These are phyloP conservation scores for Xylota segnis DNA, from an alignment of 2,888 invertebrate species.

Conservation along the genomic window DNA sequence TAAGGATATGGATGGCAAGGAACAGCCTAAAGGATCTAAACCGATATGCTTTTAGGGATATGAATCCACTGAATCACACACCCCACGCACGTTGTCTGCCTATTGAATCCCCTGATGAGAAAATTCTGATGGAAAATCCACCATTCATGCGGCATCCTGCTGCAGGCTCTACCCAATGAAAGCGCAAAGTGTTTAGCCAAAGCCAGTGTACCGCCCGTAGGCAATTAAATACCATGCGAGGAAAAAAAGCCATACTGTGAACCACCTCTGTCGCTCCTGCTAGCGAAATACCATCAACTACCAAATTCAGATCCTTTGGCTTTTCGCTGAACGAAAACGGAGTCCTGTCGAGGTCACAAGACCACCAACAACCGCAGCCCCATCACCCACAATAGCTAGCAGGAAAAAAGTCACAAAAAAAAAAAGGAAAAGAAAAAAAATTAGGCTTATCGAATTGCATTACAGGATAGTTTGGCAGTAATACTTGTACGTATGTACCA, in stretches of 20 bases:
- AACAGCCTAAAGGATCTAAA: constrained; percentile 48
- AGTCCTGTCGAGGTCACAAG: background rate
- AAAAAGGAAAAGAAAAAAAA: background rate
- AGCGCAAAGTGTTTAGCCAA: constrained; percentile 53
- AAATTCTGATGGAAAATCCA: constrained; percentile 52
- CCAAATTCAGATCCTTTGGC: constrained; percentile 33
- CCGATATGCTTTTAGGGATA: constrained; percentile 66
- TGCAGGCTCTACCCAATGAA: constrained; percentile 30
- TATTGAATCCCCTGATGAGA: constrained; percentile 44
- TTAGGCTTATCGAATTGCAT: constrained; percentile 39
- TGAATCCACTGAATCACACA: constrained; percentile 60
- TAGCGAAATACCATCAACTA: background rate
- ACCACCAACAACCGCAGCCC: background rate
- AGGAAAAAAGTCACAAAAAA: background rate
- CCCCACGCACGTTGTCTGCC: constrained; percentile 23
- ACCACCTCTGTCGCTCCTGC: constrained; percentile 24
- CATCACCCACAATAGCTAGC: constrained; percentile 6
- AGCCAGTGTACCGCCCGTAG: constrained; percentile 41
- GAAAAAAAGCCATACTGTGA: too few relatives aligned
- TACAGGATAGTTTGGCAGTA: constrained; percentile 37
- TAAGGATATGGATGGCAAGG: constrained; percentile 47
- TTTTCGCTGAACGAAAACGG: constrained; percentile 36
- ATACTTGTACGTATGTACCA: background rate
- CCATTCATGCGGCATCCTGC: background rate
- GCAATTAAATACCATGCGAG: constrained; percentile 67